phyloP scores from a whole-genome alignment of 2,888 invertebrate genomes.

The Parascotia fuliginaria region DNA sequence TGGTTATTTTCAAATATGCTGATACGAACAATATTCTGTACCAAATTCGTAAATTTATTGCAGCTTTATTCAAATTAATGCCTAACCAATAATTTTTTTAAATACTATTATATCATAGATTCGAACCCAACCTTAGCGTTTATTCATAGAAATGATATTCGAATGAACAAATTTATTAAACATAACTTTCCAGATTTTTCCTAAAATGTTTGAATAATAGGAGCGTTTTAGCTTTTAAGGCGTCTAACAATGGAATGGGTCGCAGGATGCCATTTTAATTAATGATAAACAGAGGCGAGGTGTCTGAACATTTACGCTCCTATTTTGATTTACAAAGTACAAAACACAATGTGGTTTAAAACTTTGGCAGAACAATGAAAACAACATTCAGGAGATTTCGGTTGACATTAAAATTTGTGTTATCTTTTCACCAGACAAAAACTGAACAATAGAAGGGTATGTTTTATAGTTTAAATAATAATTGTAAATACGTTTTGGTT shows the following conservation, averaged over 20 bases:
- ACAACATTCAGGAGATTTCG: constrained; percentile 4
- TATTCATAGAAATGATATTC: background rate
- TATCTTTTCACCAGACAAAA: background rate
- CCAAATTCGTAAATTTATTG: too few relatives aligned
- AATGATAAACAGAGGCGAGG: constrained; percentile 30
- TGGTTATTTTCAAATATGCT: too few relatives aligned
- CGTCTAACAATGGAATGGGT: constrained; percentile 17
- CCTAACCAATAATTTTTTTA: background rate
- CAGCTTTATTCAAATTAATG: background rate
- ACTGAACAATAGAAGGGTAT: background rate
- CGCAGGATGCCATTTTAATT: constrained; percentile 34
- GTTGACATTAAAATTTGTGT: constrained; percentile 6
- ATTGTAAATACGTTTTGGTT: too few relatives aligned
- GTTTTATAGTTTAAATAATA: too few relatives aligned
- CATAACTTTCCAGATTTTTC: background rate
- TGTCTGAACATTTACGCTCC: constrained; percentile 15
- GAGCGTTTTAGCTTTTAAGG: background rate
- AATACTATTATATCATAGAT: background rate
- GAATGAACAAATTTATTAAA: background rate
- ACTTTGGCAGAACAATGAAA: constrained; percentile 15
- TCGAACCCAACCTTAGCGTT: background rate
- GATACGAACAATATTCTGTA: too few relatives aligned
- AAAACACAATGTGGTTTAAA: constrained; percentile 21
- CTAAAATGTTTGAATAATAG: background rate
- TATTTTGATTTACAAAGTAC: constrained; percentile 33